A percentile compares a stretch with the other conserved stretches of the same genome.
Evolutionary conservation across 1,140 invertebrate genomes (phyloP).

Genomic region (Drosophila parabipectinata): DNA sequence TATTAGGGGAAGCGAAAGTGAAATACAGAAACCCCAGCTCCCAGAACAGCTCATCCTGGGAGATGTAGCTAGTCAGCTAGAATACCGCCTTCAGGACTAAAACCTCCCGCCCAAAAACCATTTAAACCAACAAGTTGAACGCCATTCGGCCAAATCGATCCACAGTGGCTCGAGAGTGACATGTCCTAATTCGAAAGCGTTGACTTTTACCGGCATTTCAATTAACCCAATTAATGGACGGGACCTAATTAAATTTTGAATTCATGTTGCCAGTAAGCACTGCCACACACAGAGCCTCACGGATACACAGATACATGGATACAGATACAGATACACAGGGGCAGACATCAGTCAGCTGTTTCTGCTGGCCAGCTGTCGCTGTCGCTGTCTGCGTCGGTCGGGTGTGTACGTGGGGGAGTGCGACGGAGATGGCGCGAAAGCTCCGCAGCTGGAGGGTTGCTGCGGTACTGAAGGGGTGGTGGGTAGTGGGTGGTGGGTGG

Average conservation of each 20-base stretch:
- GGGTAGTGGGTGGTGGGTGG: constrained; percentile 1
- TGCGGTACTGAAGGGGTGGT: background rate
- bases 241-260: constrained; percentile 84
- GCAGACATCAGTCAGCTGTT: constrained; percentile 75
- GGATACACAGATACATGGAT: constrained; percentile 8
- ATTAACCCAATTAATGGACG: constrained; percentile 84
- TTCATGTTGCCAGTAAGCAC: constrained; percentile 57
- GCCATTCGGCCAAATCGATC: constrained; percentile 30
- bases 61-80: no score
- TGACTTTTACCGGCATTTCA: constrained; percentile 83
- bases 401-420: constrained; percentile 8
- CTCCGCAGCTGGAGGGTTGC: constrained; percentile 39
- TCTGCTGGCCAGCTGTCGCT: constrained; percentile 63
- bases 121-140: constrained; percentile 51
- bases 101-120: constrained; percentile 1
- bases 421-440: constrained; percentile 70
- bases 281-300: constrained; percentile 12
- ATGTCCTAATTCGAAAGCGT: constrained; percentile 80
- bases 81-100: no score
- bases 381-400: constrained; percentile 7
- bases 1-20: constrained; percentile 16
- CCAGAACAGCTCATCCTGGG: no score
- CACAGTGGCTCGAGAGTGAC: constrained; percentile 70
- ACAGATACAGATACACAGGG: constrained; percentile 19
- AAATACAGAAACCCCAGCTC: constrained; percentile 7